Percentiles rank a stretch among this genome's conserved stretches.
These are phyloP conservation scores for Leucosticte australis DNA, from an alignment of 2,113 vertebrate species.

Conservation along the genomic window DNA sequence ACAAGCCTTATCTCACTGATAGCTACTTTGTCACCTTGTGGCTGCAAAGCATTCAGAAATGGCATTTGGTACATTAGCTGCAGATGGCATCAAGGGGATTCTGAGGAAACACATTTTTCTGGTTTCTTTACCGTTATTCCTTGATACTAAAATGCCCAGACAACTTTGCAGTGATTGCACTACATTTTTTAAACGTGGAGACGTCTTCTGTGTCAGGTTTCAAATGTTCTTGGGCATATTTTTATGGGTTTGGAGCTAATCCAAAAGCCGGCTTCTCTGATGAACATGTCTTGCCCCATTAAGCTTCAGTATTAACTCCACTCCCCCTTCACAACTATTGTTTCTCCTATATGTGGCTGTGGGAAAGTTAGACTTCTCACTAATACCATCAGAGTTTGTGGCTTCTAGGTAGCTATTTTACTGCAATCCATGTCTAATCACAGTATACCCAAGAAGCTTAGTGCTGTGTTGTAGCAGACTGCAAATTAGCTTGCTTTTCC, in stretches of 20 bases:
- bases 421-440: constrained; percentile 52
- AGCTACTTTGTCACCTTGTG: constrained; percentile 25
- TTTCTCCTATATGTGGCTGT: constrained; percentile 17
- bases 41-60: not conserved
- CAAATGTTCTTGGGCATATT: not conserved
- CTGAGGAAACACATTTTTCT: not conserved
- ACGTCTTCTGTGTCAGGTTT: not conserved
- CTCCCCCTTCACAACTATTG: not conserved
- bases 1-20: constrained; percentile 30
- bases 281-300: constrained; percentile 6
- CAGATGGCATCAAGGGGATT: not conserved
- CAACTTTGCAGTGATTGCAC: not conserved
- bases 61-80: not conserved
- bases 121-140: not conserved
- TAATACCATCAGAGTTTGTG: constrained; percentile 4
- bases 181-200: not conserved
- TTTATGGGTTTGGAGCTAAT: not conserved
- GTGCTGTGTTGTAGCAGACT: constrained; percentile 15
- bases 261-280: constrained; percentile 4
- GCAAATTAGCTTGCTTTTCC: constrained; percentile 48
- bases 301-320: not conserved
- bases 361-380: constrained; percentile 26
- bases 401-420: constrained; percentile 46
- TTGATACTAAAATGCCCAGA: not conserved
- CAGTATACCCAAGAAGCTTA: constrained; percentile 20